Evolutionary conservation across 2,113 vertebrate genomes (phyloP).

Genomic region (Fregetta grallaria): DNA sequence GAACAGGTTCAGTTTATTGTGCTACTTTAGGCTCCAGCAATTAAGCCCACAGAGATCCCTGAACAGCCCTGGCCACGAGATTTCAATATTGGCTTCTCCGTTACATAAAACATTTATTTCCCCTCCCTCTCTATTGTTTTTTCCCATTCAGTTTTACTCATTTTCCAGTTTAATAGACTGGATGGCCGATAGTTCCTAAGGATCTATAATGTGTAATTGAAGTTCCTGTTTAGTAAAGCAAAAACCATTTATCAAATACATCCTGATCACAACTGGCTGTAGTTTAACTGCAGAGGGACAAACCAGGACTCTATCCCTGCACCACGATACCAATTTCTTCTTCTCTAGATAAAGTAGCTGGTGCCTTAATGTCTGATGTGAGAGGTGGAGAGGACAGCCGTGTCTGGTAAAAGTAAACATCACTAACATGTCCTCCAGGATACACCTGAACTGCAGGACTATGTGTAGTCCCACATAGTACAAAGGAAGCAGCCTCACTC

Average conservation of each 20-base stretch:
- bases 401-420: neutral
- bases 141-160: neutral
- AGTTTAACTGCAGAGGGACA: neutral
- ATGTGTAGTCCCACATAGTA: accelerated
- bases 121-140: neutral
- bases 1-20: neutral
- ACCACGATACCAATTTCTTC: neutral
- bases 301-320: neutral
- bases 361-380: neutral
- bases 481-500: neutral
- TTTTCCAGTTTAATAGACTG: neutral
- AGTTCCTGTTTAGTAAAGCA: neutral
- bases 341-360: neutral
- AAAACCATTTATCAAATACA: neutral
- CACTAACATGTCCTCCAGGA: neutral
- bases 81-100: neutral
- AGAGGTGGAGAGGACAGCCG: neutral
- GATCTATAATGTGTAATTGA: neutral
- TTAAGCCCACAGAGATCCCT: neutral
- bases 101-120: neutral
- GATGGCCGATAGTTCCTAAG: neutral
- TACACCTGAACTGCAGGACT: neutral
- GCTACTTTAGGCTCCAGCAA: neutral
- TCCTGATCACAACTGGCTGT: neutral
- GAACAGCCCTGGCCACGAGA: neutral